Evolutionary conservation across 2,797 vertebrate genomes (phyloP).

Genomic region (Ctenopoma multispine): DNA sequence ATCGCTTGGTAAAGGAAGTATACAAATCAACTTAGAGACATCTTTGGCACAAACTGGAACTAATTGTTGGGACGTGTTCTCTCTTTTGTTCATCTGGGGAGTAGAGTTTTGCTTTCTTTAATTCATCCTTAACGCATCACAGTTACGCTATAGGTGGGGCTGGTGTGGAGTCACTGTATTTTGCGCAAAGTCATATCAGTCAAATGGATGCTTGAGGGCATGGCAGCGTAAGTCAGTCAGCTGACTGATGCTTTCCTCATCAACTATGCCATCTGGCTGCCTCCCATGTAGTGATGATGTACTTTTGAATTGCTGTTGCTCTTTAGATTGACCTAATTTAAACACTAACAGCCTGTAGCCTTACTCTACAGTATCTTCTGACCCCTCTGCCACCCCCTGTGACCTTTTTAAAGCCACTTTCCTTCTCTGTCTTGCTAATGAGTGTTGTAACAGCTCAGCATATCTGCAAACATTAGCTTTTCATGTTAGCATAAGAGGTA

Average conservation of each 20-base stretch:
- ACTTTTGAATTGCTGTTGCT: not conserved
- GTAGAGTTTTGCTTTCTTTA: slow-evolving; percentile 2
- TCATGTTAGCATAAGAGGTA: slow-evolving; percentile 56
- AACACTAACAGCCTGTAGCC: slow-evolving; percentile 3
- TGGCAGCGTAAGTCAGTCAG: slow-evolving; percentile 21
- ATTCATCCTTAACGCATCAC: not conserved
- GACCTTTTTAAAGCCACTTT: slow-evolving; percentile 29
- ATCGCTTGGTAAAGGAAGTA: slow-evolving; percentile 61
- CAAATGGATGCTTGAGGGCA: slow-evolving; percentile 7
- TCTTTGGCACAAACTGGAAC: slow-evolving; percentile 57
- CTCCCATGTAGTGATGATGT: slow-evolving; percentile 9
- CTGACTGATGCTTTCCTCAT: slow-evolving; percentile 21
- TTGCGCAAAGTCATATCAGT: slow-evolving; percentile 15
- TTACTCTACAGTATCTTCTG: slow-evolving; percentile 16
- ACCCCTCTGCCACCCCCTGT: slow-evolving; percentile 14
- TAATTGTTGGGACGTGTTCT: slow-evolving; percentile 23
- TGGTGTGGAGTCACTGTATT: slow-evolving; percentile 8
- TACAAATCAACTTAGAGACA: slow-evolving; percentile 45
- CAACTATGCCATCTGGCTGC: slow-evolving; percentile 23
- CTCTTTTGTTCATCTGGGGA: slow-evolving; percentile 15
- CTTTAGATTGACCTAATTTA: slow-evolving; percentile 1
- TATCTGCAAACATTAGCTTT: slow-evolving; percentile 50
- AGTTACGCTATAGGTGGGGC: slow-evolving; percentile 16
- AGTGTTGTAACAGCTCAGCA: slow-evolving; percentile 49
- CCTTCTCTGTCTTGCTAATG: slow-evolving; percentile 45